Evolutionary conservation across 2,113 vertebrate genomes (phyloP).

Genomic region (Macaca mulatta): DNA sequence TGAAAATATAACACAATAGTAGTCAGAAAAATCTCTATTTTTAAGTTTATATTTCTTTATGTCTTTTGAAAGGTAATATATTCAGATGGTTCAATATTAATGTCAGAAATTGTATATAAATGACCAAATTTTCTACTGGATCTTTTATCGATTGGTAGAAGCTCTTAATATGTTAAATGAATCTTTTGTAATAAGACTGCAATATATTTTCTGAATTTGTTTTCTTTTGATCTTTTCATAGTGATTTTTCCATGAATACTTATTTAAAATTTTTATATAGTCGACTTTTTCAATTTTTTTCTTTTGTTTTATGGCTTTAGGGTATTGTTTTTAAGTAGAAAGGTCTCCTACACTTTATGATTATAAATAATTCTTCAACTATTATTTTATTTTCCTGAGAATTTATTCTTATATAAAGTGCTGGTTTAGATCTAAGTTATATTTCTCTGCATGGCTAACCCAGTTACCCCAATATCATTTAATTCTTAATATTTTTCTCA

Average conservation of each 20-base stretch:
- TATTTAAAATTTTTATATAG: neutral
- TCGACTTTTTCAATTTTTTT: neutral
- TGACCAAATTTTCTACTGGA: neutral
- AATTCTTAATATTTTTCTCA: neutral
- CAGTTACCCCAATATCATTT: neutral
- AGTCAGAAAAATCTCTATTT: neutral
- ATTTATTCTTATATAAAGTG: neutral
- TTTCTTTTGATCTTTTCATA: neutral
- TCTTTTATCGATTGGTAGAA: neutral
- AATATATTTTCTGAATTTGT: conserved; percentile 8
- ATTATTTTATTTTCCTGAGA: neutral
- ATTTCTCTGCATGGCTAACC: neutral
- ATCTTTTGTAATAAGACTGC: neutral
- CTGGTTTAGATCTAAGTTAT: neutral
- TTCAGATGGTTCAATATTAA: neutral
- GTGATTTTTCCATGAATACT: neutral
- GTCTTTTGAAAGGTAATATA: neutral
- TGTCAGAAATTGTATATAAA: neutral
- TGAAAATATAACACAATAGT: neutral
- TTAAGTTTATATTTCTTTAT: neutral
- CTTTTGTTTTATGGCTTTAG: neutral
- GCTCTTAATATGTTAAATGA: neutral
- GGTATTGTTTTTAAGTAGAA: neutral
- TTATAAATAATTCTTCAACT: neutral
- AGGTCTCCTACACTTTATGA: neutral